phyloP scores from a whole-genome alignment of 2,797 vertebrate genomes.

The Potorous gilbertii region DNA sequence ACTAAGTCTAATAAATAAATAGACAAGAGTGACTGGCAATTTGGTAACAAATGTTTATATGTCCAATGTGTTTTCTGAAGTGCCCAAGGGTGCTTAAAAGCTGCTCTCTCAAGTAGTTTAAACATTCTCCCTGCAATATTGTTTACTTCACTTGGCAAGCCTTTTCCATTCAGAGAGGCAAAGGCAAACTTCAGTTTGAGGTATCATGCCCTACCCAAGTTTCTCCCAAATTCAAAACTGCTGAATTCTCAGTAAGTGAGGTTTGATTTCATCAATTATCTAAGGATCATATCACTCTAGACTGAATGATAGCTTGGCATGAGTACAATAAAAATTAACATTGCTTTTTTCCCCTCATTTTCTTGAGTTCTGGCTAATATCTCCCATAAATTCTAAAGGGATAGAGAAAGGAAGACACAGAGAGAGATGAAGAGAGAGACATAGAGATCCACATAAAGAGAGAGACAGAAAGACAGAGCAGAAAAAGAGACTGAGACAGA shows the following conservation, averaged over 20 bases:
- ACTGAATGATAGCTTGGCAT: neutral
- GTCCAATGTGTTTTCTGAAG: neutral
- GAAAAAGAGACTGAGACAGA: neutral
- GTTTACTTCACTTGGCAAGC: neutral
- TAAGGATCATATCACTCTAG: neutral
- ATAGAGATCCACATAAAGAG: neutral
- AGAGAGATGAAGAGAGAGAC: neutral
- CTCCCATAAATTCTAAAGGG: slow-evolving; percentile 20
- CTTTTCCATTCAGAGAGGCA: neutral
- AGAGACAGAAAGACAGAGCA: neutral
- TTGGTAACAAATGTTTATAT: neutral
- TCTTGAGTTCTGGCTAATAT: neutral
- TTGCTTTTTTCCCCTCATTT: neutral
- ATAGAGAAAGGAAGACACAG: neutral
- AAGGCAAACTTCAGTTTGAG: neutral
- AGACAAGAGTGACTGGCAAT: neutral
- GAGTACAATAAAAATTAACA: neutral
- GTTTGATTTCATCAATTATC: neutral
- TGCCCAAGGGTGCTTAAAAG: neutral
- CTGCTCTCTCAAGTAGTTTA: neutral
- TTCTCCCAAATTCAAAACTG: neutral
- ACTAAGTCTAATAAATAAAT: neutral
- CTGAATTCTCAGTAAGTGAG: neutral
- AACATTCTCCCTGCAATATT: neutral
- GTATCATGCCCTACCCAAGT: neutral